Percentiles rank a stretch among this genome's conserved stretches.
These are phyloP conservation scores for Sebastes elongatus DNA, from an alignment of 2,797 vertebrate species.

Conservation along the genomic window DNA sequence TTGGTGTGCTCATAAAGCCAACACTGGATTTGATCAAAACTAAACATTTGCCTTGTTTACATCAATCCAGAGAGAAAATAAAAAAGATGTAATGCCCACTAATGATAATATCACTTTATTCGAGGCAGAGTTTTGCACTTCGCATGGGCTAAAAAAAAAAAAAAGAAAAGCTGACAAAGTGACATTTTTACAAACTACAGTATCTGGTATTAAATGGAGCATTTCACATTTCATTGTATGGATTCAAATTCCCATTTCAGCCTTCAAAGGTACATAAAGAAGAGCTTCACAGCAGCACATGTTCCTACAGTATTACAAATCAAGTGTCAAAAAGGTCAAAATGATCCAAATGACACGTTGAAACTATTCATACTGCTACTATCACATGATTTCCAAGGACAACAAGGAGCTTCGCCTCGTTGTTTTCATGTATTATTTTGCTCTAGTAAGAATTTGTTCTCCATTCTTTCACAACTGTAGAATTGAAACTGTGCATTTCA, in stretches of 20 bases:
- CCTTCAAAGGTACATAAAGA: background rate
- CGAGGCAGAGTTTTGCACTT: background rate
- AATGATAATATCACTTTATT: conserved; percentile 40
- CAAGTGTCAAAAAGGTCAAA: background rate
- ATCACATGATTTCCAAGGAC: background rate
- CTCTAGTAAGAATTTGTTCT: background rate
- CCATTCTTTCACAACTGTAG: background rate
- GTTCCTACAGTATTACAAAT: background rate
- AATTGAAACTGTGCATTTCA: background rate
- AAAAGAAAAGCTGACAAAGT: conserved; percentile 13
- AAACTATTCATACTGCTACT: background rate
- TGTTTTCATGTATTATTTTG: background rate
- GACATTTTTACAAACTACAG: background rate
- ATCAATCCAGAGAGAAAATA: conserved; percentile 15
- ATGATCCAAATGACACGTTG: background rate
- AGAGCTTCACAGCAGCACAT: background rate
- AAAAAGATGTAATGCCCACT: conserved; percentile 38
- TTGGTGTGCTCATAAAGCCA: conserved; percentile 36
- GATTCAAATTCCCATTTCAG: background rate
- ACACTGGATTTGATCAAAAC: conserved; percentile 66
- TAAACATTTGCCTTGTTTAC: conserved; percentile 51
- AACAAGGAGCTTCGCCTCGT: background rate
- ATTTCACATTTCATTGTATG: background rate
- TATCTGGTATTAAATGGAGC: background rate
- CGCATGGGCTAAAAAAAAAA: background rate